These are phyloP conservation scores for Hippocampus guttulatus DNA, from an alignment of 2,113 vertebrate species.

Conservation along the genomic window DNA sequence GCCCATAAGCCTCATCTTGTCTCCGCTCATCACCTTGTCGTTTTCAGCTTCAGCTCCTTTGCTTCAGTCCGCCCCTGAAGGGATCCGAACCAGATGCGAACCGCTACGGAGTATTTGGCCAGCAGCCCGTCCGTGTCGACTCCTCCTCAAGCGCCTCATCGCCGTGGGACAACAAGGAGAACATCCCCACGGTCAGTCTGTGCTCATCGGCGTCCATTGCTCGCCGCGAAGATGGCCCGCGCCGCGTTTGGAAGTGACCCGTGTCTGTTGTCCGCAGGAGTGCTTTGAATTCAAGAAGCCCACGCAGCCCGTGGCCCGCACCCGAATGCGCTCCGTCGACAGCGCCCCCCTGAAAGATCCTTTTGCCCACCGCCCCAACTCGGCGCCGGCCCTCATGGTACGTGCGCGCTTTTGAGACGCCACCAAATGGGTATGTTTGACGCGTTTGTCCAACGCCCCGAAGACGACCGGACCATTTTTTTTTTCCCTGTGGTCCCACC, in stretches of 20 bases:
- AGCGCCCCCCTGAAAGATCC: slow-evolving; percentile 62
- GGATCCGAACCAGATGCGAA: slow-evolving; percentile 69
- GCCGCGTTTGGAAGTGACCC: background rate
- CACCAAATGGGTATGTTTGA: background rate
- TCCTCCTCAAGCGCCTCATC: background rate
- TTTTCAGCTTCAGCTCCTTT: slow-evolving; percentile 77
- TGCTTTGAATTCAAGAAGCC: slow-evolving; percentile 96
- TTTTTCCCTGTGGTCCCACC: too few relatives aligned
- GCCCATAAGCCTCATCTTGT: too few relatives aligned
- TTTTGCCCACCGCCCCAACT: slow-evolving; percentile 75
- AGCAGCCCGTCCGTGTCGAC: slow-evolving; percentile 4
- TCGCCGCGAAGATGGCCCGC: slow-evolving; percentile 6
- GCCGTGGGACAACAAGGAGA: slow-evolving; percentile 82
- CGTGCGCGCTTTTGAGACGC: background rate
- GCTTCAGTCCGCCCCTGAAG: slow-evolving; percentile 82
- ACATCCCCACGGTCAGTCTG: slow-evolving; percentile 71
- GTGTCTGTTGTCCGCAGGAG: slow-evolving; percentile 67
- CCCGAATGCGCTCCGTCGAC: slow-evolving; percentile 45
- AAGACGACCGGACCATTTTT: background rate
- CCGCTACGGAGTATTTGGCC: slow-evolving; percentile 74
- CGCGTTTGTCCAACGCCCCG: background rate
- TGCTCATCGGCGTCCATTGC: background rate
- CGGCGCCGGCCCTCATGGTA: slow-evolving; percentile 78
- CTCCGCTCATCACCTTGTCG: background rate
- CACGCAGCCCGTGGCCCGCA: slow-evolving; percentile 74